Evolutionary conservation across 2,113 vertebrate genomes (phyloP).

Genomic region (Phasianus colchicus): DNA sequence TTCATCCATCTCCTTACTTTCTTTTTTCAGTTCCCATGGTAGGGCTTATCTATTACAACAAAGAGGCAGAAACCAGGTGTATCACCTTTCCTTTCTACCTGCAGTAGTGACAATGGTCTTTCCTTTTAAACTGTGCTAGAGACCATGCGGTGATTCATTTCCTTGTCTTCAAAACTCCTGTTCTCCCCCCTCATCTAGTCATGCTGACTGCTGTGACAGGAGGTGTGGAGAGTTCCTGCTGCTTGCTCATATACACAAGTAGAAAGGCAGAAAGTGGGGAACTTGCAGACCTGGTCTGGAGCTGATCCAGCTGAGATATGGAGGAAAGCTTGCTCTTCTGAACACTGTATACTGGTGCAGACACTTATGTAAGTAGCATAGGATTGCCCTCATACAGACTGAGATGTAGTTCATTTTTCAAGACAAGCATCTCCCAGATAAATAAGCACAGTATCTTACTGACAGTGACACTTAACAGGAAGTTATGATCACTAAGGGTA

Average conservation of each 20-base stretch:
- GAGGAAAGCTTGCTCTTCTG: neutral
- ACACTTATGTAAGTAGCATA: neutral
- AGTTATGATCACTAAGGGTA: neutral
- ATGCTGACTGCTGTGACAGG: neutral
- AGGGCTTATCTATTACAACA: neutral
- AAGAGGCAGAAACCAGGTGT: neutral
- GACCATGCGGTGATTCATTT: neutral
- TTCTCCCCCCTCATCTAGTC: neutral
- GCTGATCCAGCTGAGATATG: neutral
- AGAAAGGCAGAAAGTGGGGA: neutral
- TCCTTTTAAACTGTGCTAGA: neutral
- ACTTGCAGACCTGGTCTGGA: neutral
- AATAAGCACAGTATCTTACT: neutral
- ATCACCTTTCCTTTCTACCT: neutral
- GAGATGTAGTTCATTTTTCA: neutral
- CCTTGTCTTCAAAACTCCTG: neutral
- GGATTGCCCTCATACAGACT: neutral
- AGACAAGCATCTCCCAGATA: neutral
- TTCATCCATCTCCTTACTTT: neutral
- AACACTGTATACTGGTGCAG: neutral
- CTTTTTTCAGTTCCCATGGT: neutral
- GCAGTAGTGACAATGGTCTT: neutral
- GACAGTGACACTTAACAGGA: neutral
- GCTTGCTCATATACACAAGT: accelerated
- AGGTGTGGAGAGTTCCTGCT: neutral